Conservation (phyloP, 2,888 invertebrate species). For the Mimumesa dahlbomi region DNA sequence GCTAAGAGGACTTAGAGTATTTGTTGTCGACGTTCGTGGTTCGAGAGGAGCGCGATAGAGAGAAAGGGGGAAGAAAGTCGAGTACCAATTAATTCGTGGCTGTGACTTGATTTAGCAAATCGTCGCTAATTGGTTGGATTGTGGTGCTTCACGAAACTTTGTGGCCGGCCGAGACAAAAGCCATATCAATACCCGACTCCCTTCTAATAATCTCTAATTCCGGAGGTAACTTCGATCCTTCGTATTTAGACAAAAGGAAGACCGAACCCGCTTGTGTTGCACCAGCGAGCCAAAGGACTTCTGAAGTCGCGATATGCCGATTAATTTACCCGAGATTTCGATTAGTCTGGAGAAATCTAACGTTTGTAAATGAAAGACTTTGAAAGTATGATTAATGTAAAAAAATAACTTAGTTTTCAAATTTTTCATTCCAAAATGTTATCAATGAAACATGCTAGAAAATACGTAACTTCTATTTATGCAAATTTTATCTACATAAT, state of each 20-base stretch:
- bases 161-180: conserved; percentile 59
- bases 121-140: conserved; percentile 65
- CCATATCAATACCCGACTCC: conserved; percentile 46
- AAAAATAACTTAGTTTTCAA: too few relatives aligned
- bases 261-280: too few relatives aligned
- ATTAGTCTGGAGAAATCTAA: too few relatives aligned
- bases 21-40: conserved; percentile 40
- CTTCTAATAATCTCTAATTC: conserved; percentile 60
- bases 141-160: conserved; percentile 61
- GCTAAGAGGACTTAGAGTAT: conserved; percentile 47
- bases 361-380: too few relatives aligned
- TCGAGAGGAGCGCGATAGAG: neutral
- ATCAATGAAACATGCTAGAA: too few relatives aligned
- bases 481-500: too few relatives aligned
- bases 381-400: too few relatives aligned
- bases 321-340: too few relatives aligned
- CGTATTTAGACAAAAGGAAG: conserved; percentile 45
- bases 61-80: conserved; percentile 49
- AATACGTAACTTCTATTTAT: too few relatives aligned
- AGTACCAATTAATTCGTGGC: conserved; percentile 66
- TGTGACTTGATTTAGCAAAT: conserved; percentile 63
- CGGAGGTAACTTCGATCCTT: conserved; percentile 35
- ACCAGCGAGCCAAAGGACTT: neutral
- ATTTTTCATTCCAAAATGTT: too few relatives aligned
- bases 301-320: neutral